Evolutionary conservation across 2,888 invertebrate species (phyloP).

Genomic region (Parapristionchus giblindavisi): DNA sequence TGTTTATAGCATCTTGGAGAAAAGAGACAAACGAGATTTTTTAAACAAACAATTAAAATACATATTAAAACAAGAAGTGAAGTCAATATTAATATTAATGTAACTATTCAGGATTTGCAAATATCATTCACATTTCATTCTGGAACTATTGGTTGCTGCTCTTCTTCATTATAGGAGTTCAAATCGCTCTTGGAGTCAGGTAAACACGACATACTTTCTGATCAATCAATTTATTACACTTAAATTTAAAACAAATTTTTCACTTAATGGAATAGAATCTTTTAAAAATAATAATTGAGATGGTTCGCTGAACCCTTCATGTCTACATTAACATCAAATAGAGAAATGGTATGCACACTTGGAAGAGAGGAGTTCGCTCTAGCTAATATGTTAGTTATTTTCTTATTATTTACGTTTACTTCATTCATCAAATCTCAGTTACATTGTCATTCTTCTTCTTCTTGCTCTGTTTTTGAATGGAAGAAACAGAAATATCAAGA

Average conservation of each 20-base stretch:
- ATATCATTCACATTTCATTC: constrained; percentile 62
- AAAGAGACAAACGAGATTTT: not conserved
- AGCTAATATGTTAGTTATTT: constrained; percentile 49
- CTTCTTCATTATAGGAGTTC: constrained; percentile 67
- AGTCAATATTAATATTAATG: not conserved
- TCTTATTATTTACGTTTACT: not conserved
- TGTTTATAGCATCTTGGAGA: not conserved
- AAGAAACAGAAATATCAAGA: constrained; percentile 65
- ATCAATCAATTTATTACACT: not conserved
- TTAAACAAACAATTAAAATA: too few relatives aligned
- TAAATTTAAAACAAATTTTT: too few relatives aligned
- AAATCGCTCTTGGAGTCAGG: constrained; percentile 62
- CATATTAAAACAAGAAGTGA: too few relatives aligned
- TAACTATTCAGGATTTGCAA: constrained; percentile 47
- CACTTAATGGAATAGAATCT: not conserved
- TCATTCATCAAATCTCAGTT: constrained; percentile 38
- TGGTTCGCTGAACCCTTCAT: constrained; percentile 61
- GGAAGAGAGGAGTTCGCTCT: constrained; percentile 57
- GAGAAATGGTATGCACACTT: constrained; percentile 57
- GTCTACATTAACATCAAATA: constrained; percentile 52
- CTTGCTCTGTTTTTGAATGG: constrained; percentile 64
- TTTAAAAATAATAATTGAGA: constrained; percentile 38
- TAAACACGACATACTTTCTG: constrained; percentile 11
- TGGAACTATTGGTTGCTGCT: constrained; percentile 69
- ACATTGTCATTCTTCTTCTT: constrained; percentile 63